Conservation (phyloP, 2,113 vertebrate genomes). For the Orycteropus afer region DNA sequence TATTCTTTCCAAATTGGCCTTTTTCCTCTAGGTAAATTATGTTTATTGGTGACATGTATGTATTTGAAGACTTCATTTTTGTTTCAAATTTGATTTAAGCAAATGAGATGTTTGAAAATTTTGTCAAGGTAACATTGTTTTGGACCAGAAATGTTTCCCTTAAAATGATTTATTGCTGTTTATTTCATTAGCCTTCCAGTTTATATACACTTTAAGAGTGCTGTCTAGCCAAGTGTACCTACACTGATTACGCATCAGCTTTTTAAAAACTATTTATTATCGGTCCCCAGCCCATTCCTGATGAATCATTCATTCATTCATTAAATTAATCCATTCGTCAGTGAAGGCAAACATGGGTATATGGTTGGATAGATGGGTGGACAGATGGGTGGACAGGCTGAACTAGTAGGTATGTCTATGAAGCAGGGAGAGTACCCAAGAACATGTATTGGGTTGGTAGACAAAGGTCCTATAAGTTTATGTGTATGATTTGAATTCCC, state of each 20-base stretch:
- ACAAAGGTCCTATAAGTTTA: no score
- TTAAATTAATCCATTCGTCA: no score
- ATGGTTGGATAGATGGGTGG: no score
- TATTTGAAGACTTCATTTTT: background rate
- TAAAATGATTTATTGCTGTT: background rate
- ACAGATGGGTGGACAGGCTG: no score
- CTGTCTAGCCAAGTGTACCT: background rate
- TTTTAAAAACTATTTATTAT: background rate
- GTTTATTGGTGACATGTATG: background rate
- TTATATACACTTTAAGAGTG: background rate
- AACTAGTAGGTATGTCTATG: no score
- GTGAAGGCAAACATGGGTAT: no score
- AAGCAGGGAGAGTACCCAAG: no score
- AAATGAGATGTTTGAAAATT: background rate
- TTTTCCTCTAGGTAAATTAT: background rate
- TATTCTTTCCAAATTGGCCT: background rate
- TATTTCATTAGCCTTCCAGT: background rate
- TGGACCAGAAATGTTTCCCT: background rate
- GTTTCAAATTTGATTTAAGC: slow-evolving; percentile 17
- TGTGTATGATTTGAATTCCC: no score
- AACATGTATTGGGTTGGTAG: no score
- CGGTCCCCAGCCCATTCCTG: no score
- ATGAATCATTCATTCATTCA: background rate
- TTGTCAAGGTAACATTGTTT: background rate
- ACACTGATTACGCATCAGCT: background rate